These are phyloP conservation scores for Plectrocnemia conspersa DNA, from an alignment of 1,140 invertebrate species.

Conservation along the genomic window DNA sequence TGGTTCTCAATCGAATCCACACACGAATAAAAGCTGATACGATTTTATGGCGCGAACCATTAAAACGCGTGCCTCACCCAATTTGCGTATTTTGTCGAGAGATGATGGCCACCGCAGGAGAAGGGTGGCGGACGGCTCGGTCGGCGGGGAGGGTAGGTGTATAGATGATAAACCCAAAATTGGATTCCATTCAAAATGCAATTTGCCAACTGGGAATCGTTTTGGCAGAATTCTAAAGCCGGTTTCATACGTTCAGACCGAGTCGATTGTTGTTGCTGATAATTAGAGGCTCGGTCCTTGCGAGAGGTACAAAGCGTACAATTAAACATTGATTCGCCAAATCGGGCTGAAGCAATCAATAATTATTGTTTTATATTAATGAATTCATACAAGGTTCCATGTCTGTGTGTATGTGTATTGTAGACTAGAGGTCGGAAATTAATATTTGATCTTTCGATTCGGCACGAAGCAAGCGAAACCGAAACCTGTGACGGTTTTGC, in stretches of 20 bases:
- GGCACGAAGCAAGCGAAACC: no score
- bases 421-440: no score
- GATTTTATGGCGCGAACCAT: constrained; percentile 10
- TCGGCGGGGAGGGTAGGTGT: neutral
- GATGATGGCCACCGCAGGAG: neutral
- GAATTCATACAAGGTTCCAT: no score
- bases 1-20: no score
- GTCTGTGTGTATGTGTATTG: no score
- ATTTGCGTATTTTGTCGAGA: neutral
- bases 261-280: constrained; percentile 25
- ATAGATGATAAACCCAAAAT: constrained; percentile 24
- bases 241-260: constrained; percentile 8
- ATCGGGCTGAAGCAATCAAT: no score
- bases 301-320: constrained; percentile 15
- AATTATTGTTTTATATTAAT: no score
- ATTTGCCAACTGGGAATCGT: constrained; percentile 27
- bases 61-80: constrained; percentile 2
- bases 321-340: constrained; percentile 24
- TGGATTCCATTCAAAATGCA: constrained; percentile 33
- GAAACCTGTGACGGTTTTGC: no score
- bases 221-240: constrained; percentile 26
- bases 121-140: neutral
- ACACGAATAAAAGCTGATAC: no score
- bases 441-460: no score
- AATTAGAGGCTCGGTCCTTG: constrained; percentile 21